Base-by-base conservation (phyloP, 1,140 invertebrate genomes). In the Parasteatoda tepidariorum region DNA sequence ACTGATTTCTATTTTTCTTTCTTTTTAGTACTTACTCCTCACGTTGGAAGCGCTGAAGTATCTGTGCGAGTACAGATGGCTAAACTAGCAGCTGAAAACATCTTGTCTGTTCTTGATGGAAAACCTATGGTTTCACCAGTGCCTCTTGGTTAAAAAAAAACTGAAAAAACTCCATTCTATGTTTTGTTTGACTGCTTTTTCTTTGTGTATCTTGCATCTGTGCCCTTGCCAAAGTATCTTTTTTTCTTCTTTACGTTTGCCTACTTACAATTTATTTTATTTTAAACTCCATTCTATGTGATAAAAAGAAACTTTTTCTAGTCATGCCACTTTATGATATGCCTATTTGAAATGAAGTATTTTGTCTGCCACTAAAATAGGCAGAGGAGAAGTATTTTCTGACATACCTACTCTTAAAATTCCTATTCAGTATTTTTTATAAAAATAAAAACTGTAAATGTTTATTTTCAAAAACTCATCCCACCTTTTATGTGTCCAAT, bases 31-130 rank as follows among this genome's bases (percentile, higher is more conserved):
- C 89, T 98, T 54, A 88, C 97, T 62, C 97, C 97, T 2, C 97
- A 98, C 87, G 96, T 98, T 86, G 97, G 96, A n/a, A 97, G 96
- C 90, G 96, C 96, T 4, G 93, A 94, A 9, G 91, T 92, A 61
- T 92, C 94, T 88, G 93, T 95, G 0, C 91, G 96, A 85, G 92
- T 92, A 67, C 91, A 92, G 85, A 98, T 98, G 97, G 93, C 93
- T 18, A 90, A 92, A 48, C 89, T 97, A 31, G 95, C 95, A 18
- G 95, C 94, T 0, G 89, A 92, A 83, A 98, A 98, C 91, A 96
- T 98, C 86, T 87, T 97, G 13, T 92, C 93, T 71, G 96, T 91
- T 28, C 87, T 97, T 9, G 91, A 93, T 68, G 92, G 91, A 31
- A 90, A 93, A 86, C 90, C 92, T 87, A 89, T 88, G 88, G 48